Evolutionary conservation across 2,113 vertebrate genomes (phyloP).

Genomic region (Pygathrix nemaeus): DNA sequence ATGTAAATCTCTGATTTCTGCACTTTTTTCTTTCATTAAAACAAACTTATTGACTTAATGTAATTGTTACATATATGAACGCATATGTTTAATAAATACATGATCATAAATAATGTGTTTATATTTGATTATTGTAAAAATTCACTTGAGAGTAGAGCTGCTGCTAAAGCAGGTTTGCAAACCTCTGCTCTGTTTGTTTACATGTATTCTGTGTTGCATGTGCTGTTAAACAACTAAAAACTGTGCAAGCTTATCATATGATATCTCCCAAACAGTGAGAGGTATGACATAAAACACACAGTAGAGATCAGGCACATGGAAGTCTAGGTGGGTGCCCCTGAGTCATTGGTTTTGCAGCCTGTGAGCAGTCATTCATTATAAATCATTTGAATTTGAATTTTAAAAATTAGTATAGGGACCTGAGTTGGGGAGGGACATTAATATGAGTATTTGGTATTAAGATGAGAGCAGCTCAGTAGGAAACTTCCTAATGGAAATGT

Average conservation of each 20-base stretch:
- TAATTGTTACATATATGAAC: background rate
- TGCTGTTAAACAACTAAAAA: background rate
- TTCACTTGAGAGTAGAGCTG: background rate
- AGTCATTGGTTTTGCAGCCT: constrained; percentile 6
- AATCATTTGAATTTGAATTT: constrained; percentile 74
- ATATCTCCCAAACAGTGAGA: background rate
- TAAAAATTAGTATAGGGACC: constrained; percentile 68
- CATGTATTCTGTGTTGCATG: background rate
- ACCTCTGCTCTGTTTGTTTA: background rate
- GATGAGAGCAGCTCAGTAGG: constrained; percentile 70
- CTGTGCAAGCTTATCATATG: too few species aligned
- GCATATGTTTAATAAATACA: background rate
- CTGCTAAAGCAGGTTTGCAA: background rate
- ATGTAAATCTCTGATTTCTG: background rate
- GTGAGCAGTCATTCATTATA: constrained; percentile 70
- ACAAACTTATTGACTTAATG: background rate
- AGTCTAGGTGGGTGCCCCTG: background rate
- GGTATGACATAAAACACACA: background rate
- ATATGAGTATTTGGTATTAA: constrained; percentile 76
- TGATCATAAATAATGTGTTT: background rate
- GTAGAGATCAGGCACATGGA: background rate
- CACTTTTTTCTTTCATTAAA: background rate
- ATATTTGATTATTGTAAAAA: background rate
- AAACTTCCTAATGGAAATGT: constrained; percentile 80
- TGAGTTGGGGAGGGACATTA: constrained; percentile 60